Evolutionary conservation across 2,113 vertebrate genomes (phyloP), one percentile per base, ranked within the genome.

Genomic region (Noctilio leporinus): DNA sequence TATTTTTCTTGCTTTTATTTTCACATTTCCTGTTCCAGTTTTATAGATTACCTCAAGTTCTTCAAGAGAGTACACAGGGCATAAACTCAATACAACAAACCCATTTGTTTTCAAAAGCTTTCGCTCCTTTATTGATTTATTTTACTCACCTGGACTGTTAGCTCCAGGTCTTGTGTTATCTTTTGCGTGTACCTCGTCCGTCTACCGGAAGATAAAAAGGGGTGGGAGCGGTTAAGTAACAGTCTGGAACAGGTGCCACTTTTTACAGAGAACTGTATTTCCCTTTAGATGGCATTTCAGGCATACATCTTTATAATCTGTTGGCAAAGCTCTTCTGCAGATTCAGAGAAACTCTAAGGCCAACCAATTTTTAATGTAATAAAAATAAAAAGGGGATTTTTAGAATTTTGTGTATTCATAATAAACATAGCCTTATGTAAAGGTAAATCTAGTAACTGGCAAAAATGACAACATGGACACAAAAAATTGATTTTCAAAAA

Each of bases 171-270:
- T 98, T 53, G 99, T 99, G 97, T 99, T 99, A 86, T 99, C 99
- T 97, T 99, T 99, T 82, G 99, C 98, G 64, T 99, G 99, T 5
- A 99, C 99, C 91, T 99, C 99, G 97, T 99, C 99, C 14, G 99
- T 99, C 99, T 99, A 95, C 20, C 64, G 40, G 82, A 67, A 28
- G 75, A 86, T 0, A 91, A 53, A 69, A 55, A 11, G 24, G n/a
- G 16, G 45, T 4, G 10, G 7, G 33, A 78, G 6, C 38, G 12
- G 20, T 64, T 73, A 73, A 84, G 40, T 2, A 77, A 82, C n/a
- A 43, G 59, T n/a, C 85, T 28, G 55, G 22, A 92, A 65, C 3
- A 78, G 45, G 17, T 10, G 1, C 2, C 30, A 5, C 35, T 64
- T 83, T 51, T 92, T 43, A 75, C 14, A 9, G 10, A 83, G n/a